phyloP scores from a whole-genome alignment of 2,113 vertebrate genomes.

The Xenopus laevis region DNA sequence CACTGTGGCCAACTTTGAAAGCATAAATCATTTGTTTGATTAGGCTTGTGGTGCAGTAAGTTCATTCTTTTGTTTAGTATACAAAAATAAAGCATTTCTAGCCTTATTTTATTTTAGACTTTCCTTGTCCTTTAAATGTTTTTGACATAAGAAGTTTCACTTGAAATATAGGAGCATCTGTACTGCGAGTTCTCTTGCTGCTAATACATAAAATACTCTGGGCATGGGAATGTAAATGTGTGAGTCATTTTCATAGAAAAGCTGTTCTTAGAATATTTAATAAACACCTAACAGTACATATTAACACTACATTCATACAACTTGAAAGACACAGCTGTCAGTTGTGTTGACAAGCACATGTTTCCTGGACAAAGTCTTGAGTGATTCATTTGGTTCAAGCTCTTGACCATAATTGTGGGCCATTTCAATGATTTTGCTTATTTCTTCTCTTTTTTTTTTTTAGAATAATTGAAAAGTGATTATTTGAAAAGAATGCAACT shows the following conservation, averaged over 20 bases:
- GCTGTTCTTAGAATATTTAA: conserved; percentile 20
- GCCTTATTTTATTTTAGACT: no score
- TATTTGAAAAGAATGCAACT: background rate
- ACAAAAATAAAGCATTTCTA: no score
- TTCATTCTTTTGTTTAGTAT: no score
- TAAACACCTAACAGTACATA: conserved; percentile 25
- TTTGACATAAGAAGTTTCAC: no score
- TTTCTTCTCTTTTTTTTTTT: conserved; percentile 1
- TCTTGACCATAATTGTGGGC: conserved; percentile 36
- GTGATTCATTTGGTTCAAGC: conserved; percentile 27
- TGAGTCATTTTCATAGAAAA: background rate
- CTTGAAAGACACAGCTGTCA: conserved; percentile 33
- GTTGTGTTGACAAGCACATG: conserved; percentile 19
- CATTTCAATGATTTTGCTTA: conserved; percentile 33
- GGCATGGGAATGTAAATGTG: background rate
- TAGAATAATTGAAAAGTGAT: no score
- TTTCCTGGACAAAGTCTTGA: conserved; percentile 32
- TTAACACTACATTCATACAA: conserved; percentile 25
- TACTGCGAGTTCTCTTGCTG: background rate
- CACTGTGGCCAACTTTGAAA: no score
- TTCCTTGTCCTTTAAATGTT: no score
- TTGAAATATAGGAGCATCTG: background rate
- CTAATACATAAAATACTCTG: background rate
- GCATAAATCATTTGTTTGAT: no score
- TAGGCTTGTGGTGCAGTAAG: no score